Conservation (phyloP, 37 sponge, comb jelly and placozoan species). For the Geodia barretti region DNA sequence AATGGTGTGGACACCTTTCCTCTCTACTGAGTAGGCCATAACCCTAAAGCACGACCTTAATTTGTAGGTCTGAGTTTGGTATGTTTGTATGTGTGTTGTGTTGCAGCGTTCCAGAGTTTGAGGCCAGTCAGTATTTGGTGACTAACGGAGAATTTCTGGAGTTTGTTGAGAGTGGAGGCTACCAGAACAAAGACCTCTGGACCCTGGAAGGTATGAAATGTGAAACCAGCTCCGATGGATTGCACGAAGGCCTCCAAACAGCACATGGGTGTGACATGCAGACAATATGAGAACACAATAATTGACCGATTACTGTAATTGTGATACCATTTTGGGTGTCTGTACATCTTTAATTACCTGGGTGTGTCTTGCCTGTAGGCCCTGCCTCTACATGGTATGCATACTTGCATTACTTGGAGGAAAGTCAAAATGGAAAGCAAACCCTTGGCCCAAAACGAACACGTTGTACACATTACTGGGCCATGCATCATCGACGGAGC, state of each 20-base stretch:
- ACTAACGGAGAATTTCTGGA: conserved; percentile 83
- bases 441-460: too few relatives aligned
- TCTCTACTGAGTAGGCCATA: not conserved
- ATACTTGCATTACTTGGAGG: too few relatives aligned
- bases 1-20: not conserved
- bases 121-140: conserved; percentile 70
- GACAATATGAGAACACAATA: too few relatives aligned
- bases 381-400: too few relatives aligned
- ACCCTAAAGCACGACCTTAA: not conserved
- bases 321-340: too few relatives aligned
- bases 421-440: too few relatives aligned
- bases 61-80: not conserved
- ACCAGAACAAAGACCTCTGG: conserved; percentile 71
- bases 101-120: conserved; percentile 81
- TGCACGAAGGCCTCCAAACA: not conserved
- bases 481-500: too few relatives aligned
- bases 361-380: too few relatives aligned
- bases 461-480: too few relatives aligned
- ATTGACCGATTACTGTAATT: too few relatives aligned
- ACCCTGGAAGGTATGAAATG: conserved; percentile 75
- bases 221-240: not conserved
- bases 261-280: too few relatives aligned
- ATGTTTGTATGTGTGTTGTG: not conserved
- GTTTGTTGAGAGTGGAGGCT: conserved; percentile 83
- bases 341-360: too few relatives aligned